Conservation (phyloP, 2,888 invertebrate species). For the Altica lythri region DNA sequence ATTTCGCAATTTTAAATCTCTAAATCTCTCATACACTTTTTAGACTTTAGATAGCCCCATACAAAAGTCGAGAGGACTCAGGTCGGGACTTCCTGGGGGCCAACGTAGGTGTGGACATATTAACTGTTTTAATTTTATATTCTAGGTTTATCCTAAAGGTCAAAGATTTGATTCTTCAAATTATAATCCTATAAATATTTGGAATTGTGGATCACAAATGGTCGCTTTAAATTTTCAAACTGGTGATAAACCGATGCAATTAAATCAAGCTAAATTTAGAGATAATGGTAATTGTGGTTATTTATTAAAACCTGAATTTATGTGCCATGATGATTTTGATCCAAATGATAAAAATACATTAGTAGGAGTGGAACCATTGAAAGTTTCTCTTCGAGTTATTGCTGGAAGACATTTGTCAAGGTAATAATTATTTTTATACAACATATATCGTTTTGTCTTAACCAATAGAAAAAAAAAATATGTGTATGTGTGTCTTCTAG, state of each 20-base stretch:
- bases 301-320: constrained; percentile 86
- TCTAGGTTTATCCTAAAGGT: constrained; percentile 93
- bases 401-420: constrained; percentile 89
- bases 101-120: no score
- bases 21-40: no score
- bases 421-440: constrained; percentile 14
- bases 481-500: no score
- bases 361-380: constrained; percentile 64
- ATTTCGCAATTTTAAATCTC: no score
- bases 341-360: constrained; percentile 73
- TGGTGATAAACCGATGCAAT: constrained; percentile 92
- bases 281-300: constrained; percentile 94
- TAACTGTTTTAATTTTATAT: constrained; percentile 62
- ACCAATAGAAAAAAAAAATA: no score
- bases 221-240: constrained; percentile 98
- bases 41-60: no score
- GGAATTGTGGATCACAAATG: constrained; percentile 97
- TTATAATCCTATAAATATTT: constrained; percentile 92
- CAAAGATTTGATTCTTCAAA: constrained; percentile 96
- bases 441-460: constrained; percentile 5
- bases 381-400: constrained; percentile 76
- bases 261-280: constrained; percentile 91
- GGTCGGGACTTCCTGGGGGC: no score
- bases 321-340: constrained; percentile 79
- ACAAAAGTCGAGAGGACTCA: no score